Conservation (phyloP, 2,113 vertebrate genomes). For the Gavialis gangeticus region DNA sequence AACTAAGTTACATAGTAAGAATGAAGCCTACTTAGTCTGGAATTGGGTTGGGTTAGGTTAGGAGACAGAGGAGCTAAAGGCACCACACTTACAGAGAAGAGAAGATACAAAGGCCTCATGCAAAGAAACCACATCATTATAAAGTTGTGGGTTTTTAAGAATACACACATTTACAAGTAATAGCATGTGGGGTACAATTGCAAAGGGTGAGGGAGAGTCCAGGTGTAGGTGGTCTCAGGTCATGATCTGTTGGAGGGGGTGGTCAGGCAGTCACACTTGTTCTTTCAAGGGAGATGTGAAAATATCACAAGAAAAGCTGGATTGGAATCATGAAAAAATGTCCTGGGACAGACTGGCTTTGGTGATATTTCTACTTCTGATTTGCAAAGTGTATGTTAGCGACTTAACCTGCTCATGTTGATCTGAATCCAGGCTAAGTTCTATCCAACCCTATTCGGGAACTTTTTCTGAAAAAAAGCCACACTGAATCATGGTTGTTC, state of each 20-base stretch:
- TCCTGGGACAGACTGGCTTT: neutral
- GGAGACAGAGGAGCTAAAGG: no score
- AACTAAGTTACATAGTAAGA: no score
- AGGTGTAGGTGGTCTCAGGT: no score
- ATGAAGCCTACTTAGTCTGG: neutral
- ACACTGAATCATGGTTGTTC: neutral
- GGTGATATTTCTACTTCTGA: neutral
- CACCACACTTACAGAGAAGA: no score
- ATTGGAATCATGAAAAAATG: neutral
- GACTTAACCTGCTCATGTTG: neutral
- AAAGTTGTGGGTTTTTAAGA: no score
- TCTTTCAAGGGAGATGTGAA: neutral
- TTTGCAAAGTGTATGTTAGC: neutral
- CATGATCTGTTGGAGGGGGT: no score
- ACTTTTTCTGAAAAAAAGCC: neutral
- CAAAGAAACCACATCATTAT: no score
- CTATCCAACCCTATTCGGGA: neutral
- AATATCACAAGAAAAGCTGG: neutral
- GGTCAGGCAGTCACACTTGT: no score
- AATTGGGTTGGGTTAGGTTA: neutral
- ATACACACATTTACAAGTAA: no score
- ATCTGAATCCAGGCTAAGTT: neutral
- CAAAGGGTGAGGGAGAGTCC: no score
- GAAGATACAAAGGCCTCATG: no score
- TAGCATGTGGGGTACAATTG: no score